Base-by-base conservation (phyloP, 1,140 invertebrate genomes). In the Brachionus manjavacas region DNA sequence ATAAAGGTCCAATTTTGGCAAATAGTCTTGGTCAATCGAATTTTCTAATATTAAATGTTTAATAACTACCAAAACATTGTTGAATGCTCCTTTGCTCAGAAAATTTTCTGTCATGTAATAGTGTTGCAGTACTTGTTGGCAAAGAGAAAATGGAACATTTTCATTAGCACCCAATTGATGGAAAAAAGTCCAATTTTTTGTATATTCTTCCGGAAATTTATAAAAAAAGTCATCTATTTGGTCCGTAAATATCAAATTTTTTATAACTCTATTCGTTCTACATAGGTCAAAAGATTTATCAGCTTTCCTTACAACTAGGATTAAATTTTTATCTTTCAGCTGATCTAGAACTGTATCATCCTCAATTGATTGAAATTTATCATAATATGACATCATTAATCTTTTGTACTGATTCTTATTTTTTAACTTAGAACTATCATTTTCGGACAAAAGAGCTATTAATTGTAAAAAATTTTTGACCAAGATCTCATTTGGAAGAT, bases 191-290 rank as follows among this genome's bases (percentile, higher is more conserved):
- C 72, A 76, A 49, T 25, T 49, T 49, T 49, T 76, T 49, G 20
- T 4, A 49, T 49, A 28, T 14, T 35, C 46, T 25, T 49, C 16
- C 1, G 72, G 31, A 43, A 76, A 25, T 49, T 49, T 49, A 46
- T 76, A 76, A 12, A 76, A 28, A 23, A 76, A 76, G 7, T 28
- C 72, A 76, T 76, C 72, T 76, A 76, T 76, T 76, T 76, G 72
- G 46, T 46, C 43, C 41, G 4, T 16, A 49, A 2, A 23, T n/a
- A n/a, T 49, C 20, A 76, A 25, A 12, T 46, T 31, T 76, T 76
- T 76, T 25, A 76, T 11, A 49, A 76, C 23, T 28, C 49, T 25
- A 25, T 49, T 25, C 4, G 72, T 9, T 49, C 25, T 52, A 12
- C n/a, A 49, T 8, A 76, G 49, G 12, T 76, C 46, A 49, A 25